Base-by-base conservation (phyloP, 2,797 vertebrate species). In the Lemur catta region DNA sequence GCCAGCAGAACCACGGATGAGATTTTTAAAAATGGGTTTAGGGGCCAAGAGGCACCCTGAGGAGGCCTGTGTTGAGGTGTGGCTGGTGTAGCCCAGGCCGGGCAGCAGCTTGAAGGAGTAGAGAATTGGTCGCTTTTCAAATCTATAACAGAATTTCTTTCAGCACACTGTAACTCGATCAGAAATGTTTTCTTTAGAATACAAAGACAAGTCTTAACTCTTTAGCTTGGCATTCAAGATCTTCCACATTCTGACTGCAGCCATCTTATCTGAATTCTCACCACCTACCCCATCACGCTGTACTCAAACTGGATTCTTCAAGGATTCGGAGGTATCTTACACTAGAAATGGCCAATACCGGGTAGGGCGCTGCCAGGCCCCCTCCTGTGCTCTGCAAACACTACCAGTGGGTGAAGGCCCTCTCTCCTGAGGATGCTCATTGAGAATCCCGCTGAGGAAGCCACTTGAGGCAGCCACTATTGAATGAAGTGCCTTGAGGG, bases 141-240 rank as follows among this genome's bases (percentile, higher is more conserved):
- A 71, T 79, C 43, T 35, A 0, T 22, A 35, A 84, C 55, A 55
- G 28, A 61, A 18, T 92, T 80, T 55, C 92, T 94, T 88, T 96
- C 67, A 93, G 91, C 50, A 20, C 38, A 7, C 41, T n/a, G 93
- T 74, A 79, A 93, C 87, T 50, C 26, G 84, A 93, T 75, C 87
- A 12, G 71, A 78, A 71, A 69, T 69, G 50, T 61, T 89, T 92
- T 89, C 82, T 94, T 90, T 8, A 52, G 84, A 93, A 67, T 33
- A 88, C 87, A 98, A 96, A 92, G 84, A 33, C 61, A n/a, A 55
- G 96, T 26, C 94, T 91, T 91, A 61, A 65, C 74, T 85, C 67
- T 48, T 14, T 3, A 41, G 79, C 48, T 71, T 48, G 76, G 81
- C 43, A 33, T 71, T 52, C 57, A 2, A 1, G 14, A 12, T 9